A percentile compares a stretch with the other conserved stretches of the same genome.
These are phyloP conservation scores for Axinella damicornis DNA, from an alignment of 37 sponge, comb jelly and placozoan species.

Conservation along the genomic window DNA sequence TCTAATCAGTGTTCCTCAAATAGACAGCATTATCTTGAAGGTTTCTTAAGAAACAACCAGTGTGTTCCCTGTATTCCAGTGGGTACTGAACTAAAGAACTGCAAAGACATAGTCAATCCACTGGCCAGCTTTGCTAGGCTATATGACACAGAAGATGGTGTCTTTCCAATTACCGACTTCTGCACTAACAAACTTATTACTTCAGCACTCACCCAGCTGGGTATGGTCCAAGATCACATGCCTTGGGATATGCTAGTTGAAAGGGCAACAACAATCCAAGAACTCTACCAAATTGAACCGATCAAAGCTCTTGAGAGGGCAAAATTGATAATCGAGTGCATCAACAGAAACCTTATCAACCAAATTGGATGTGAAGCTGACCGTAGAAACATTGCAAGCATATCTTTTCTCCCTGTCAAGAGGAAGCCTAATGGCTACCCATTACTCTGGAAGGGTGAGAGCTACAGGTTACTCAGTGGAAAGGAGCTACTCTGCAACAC, in stretches of 20 bases:
- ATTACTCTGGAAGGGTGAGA: slow-evolving; percentile 7
- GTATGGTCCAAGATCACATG: slow-evolving; percentile 36
- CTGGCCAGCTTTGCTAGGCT: slow-evolving; percentile 23
- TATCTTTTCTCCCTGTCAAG: slow-evolving; percentile 36
- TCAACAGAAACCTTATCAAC: neutral
- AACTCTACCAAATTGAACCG: neutral
- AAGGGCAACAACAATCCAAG: slow-evolving; percentile 17
- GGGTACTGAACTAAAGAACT: slow-evolving; percentile 25
- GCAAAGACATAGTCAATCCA: slow-evolving; percentile 42
- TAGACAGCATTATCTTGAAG: neutral
- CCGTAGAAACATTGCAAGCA: neutral
- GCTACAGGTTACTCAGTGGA: neutral
- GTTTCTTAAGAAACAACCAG: neutral
- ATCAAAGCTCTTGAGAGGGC: slow-evolving; percentile 24
- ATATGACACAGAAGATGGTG: slow-evolving; percentile 34
- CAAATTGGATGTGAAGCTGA: neutral
- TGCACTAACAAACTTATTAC: neutral
- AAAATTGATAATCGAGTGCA: slow-evolving; percentile 19
- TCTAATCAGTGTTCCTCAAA: neutral
- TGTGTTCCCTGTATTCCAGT: slow-evolving; percentile 68
- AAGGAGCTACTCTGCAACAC: neutral
- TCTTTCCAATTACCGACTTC: slow-evolving; percentile 38
- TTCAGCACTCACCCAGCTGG: slow-evolving; percentile 22
- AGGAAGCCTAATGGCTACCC: slow-evolving; percentile 8
- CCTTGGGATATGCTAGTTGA: slow-evolving; percentile 32